Evolutionary conservation across 2,888 invertebrate species (phyloP), one percentile per base, ranked within the genome.

Genomic region (Stenotaenia linearis): DNA sequence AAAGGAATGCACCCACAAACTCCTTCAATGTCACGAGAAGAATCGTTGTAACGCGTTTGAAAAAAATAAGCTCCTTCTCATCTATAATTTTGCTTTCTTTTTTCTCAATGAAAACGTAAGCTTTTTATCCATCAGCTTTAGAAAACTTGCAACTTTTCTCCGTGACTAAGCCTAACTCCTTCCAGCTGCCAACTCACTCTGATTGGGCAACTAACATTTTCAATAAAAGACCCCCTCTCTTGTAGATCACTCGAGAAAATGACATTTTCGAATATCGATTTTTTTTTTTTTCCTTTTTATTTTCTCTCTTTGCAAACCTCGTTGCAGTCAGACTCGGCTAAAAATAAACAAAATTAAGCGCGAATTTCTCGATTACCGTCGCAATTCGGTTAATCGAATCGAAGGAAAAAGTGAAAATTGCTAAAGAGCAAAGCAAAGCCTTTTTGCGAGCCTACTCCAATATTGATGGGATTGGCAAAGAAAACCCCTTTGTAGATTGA

Each of bases 61-160:
- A 61, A 28, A 32, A 61, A 23, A 61, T 61, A 61, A 61, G 28
- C 61, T 45, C 61, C 25, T 21, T 23, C 61, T 61, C 61, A 61
- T 61, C 61, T 61, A 61, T 61, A 61, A 61, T 61, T 61, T 61
- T 61, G 61, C 61, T 56, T 56, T 61, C 61, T 25, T 61, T 45
- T 61, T 61, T 25, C 25, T 61, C 25, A 61, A 61, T 61, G 23
- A 61, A n/a, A 61, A 61, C 25, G 12, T 61, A 61, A 61, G 61
- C 61, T 61, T 61, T 61, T 61, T 61, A 61, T 61, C 61, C 61
- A 61, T 61, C 61, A 61, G 61, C 61, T 61, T 61, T 61, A 61
- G 61, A 61, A 61, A 25, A 61, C 61, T 61, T 61, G 61, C 61
- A 61, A 61, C 61, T 61, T 61, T 61, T 15, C 61, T 28, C 61